phyloP scores from a whole-genome alignment of 1,140 invertebrate genomes.

The Drosophila kikkawai region DNA sequence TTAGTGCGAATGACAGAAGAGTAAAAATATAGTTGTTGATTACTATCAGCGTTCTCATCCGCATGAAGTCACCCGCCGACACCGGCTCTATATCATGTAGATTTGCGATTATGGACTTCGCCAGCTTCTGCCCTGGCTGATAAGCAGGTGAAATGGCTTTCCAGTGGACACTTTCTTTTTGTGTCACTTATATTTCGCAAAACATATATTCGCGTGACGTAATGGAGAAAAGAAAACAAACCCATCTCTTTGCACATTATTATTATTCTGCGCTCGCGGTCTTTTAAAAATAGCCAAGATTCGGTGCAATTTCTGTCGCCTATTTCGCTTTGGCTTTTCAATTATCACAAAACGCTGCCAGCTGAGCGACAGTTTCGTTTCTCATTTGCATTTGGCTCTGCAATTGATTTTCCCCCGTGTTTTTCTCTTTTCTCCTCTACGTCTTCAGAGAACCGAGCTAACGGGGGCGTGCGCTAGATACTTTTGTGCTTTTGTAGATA shows the following conservation, averaged over 20 bases:
- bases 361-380: constrained; percentile 59
- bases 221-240: constrained; percentile 32
- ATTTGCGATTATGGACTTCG: constrained; percentile 3
- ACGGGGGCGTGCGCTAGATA: constrained; percentile 64
- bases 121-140: constrained; percentile 14
- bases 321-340: constrained; percentile 52
- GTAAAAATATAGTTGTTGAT: constrained; percentile 42
- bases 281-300: constrained; percentile 67
- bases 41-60: constrained; percentile 31
- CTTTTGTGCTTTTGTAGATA: constrained; percentile 21
- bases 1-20: constrained; percentile 25
- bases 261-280: constrained; percentile 9
- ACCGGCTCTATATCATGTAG: constrained; percentile 18
- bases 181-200: constrained; percentile 2
- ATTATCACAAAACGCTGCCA: constrained; percentile 62
- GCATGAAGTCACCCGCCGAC: constrained; percentile 36
- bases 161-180: constrained; percentile 3
- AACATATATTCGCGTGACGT: constrained; percentile 33
- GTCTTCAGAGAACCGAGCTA: constrained; percentile 28
- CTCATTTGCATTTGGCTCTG: constrained; percentile 56
- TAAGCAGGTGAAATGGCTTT: constrained; percentile 42
- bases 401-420: constrained; percentile 52
- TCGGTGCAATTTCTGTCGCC: constrained; percentile 62
- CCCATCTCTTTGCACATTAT: constrained; percentile 7
- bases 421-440: constrained; percentile 18